Evolutionary conservation across 2,113 vertebrate genomes (phyloP), one percentile per base, ranked within the genome.

Genomic region (Mionectes macconnelli): DNA sequence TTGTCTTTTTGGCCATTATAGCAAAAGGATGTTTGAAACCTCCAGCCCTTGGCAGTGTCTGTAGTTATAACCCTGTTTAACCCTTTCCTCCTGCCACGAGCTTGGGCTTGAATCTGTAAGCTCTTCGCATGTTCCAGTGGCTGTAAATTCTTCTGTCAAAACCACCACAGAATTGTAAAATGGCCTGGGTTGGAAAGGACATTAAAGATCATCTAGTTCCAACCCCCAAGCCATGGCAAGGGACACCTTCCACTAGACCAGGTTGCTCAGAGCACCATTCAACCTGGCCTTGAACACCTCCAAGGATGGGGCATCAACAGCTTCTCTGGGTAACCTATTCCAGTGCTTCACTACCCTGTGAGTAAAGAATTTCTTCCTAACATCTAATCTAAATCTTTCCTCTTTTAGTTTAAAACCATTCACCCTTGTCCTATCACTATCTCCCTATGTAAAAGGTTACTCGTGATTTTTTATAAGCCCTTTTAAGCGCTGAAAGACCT

Each of bases 181-280:
- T 55, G 14, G 3, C 33, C 66, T 45, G 33, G 21, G 15, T n/a
- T 69, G 23, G 52, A 69, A 69, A 23, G 44, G 17, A 39, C 2
- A 1, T 5, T 45, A 53, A 69, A 39, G 23, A n/a, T 30, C 10
- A 16, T 20, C 31, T 70, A 20, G 9, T 47, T 70, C n/a, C 39
- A 39, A 37, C 0, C 3, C 3, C 16, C 14, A 1, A 19, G 11
- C 18, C 45, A 19, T 12, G 7, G 11, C 6, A 28, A 53, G 14
- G 5, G 28, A 53, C 5, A n/a, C 15, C 4, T 60, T 40, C 45
- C 18, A 39, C 28, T 13, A n/a, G 15, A 62, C 8, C 28, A 28
- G 12, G 12, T 16, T 62, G 9, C 11, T 52, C 28, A 62, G 39
- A 53, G 9, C 3, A 14, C 6, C 28, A 45, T 33, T 19, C 12